Conservation (phyloP, 2,797 vertebrate genomes). For the Eleutherodactylus coqui region DNA sequence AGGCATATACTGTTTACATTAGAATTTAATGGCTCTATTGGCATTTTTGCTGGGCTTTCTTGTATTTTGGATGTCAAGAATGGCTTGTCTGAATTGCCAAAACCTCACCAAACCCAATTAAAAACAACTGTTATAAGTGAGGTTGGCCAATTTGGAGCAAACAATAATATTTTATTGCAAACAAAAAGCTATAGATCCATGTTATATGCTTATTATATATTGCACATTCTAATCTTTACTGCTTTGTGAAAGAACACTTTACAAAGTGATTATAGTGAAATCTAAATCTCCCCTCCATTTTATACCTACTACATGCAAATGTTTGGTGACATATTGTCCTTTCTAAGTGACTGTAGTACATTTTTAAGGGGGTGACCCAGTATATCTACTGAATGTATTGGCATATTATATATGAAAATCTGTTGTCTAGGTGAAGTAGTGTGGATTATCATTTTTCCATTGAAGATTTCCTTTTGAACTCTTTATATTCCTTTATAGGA, state of each 20-base stretch:
- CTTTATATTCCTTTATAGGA: slow-evolving; percentile 24
- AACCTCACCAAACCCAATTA: background rate
- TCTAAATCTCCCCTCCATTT: background rate
- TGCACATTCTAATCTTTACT: background rate
- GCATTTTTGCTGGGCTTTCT: background rate
- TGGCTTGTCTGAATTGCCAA: background rate
- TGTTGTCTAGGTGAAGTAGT: background rate
- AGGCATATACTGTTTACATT: background rate
- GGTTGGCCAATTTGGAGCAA: too few relatives aligned
- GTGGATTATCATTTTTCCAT: background rate
- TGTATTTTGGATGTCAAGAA: background rate
- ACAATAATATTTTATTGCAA: background rate
- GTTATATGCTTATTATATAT: background rate
- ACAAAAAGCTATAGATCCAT: background rate
- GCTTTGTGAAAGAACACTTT: too few relatives aligned
- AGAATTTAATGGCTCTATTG: background rate
- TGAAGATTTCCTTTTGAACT: background rate
- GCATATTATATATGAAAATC: background rate
- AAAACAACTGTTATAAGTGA: background rate
- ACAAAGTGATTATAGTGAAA: background rate
- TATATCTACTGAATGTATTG: background rate
- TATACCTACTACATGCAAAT: background rate
- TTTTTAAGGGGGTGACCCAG: background rate
- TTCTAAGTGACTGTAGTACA: too few relatives aligned
- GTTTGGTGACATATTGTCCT: background rate